phyloP scores from a whole-genome alignment of 2,888 invertebrate genomes.

The Zhuqinia jingwanae region DNA sequence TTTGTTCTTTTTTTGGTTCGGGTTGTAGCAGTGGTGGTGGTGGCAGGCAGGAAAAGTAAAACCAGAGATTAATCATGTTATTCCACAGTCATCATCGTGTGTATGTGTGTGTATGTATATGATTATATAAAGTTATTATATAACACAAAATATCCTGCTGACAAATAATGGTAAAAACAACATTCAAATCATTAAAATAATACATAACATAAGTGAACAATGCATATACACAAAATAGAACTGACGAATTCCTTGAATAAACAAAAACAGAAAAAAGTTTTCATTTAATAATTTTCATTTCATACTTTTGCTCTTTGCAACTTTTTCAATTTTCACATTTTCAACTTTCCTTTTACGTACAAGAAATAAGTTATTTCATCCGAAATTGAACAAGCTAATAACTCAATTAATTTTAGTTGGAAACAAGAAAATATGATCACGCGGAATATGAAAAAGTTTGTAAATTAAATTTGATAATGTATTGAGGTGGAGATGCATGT shows the following conservation, averaged over 20 bases:
- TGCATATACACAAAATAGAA: neutral
- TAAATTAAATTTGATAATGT: constrained; percentile 9
- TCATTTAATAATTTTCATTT: neutral
- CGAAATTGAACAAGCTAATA: constrained; percentile 36
- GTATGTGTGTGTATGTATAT: neutral
- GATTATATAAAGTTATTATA: neutral
- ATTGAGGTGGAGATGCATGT: neutral
- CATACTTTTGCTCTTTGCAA: constrained; percentile 39
- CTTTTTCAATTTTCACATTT: constrained; percentile 41
- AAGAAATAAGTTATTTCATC: neutral
- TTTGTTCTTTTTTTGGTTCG: neutral
- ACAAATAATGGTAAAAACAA: neutral
- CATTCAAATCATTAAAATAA: neutral
- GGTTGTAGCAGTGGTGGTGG: neutral
- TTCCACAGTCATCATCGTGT: constrained; percentile 11
- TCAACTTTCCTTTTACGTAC: neutral
- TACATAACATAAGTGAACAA: neutral
- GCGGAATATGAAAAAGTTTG: neutral
- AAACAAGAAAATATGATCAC: neutral
- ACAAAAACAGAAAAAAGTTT: constrained; percentile 16
- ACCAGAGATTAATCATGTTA: constrained; percentile 58
- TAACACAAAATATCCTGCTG: neutral
- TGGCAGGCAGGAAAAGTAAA: constrained; percentile 9
- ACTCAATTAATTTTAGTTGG: constrained; percentile 30
- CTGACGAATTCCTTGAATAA: neutral